Base-by-base conservation (phyloP, 2,888 invertebrate species). In the Drosophila birchii region DNA sequence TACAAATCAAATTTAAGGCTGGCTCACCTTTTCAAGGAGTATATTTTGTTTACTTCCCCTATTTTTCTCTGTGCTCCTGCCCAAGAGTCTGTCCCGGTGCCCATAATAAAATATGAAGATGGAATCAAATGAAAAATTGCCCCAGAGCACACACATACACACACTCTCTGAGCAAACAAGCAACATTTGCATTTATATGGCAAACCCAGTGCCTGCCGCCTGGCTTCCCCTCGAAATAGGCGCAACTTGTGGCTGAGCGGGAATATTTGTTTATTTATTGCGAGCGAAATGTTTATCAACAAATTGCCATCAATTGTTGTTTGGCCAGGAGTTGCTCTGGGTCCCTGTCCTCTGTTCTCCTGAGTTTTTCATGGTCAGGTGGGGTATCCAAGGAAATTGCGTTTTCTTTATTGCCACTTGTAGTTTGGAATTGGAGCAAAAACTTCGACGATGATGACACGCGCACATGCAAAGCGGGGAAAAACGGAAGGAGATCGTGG, bases 281-380 rank as follows among this genome's bases (percentile, higher is more conserved):
- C 91, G 82, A 85, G 83, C 89, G 89, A 89, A 90, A 91, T 90
- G 88, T 88, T 90, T 90, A 90, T 90, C 90, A 91, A 91, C 91
- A 90, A 91, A 89, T 90, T 91, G 90, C 86, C 91, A 90, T 90
- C 90, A 90, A 73, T 83, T 83, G 79, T 87, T 86, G 81, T 72
- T 78, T 59, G 56, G 76, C 76, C 74, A 75, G 77, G 72, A 58
- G 66, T 58, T 76, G 80, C 54, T 76, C 44, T 62, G 3, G 36
- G 58, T 34, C 43, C 26, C 34, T 16, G 51, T 70, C 60, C 56
- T n/a, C 74, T 55, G 45, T 23, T 44, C 49, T 55, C 18, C n/a
- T 18, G 23, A 14, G 12, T 26, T 62, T 23, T 61, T 38, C 47
- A 39, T 3, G 41, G 18, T 49, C 56, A 39, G 63, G 57, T 67